A percentile compares a stretch with the other conserved stretches of the same genome.
Conservation (phyloP, 1,140 invertebrate genomes). For the Chlorops oryzae region DNA sequence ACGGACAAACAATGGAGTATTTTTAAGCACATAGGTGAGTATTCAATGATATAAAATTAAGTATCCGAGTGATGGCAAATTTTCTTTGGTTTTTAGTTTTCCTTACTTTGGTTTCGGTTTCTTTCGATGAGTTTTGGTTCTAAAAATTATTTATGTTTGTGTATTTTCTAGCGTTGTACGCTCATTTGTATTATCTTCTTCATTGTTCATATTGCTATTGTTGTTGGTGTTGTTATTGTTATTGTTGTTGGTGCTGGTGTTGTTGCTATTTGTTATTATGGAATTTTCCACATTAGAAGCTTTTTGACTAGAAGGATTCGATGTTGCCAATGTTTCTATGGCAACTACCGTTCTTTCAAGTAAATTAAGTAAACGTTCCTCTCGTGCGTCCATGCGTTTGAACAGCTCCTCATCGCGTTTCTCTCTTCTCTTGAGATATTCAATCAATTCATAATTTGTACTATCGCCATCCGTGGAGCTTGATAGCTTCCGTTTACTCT, state of each 20-base stretch:
- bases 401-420: conserved; percentile 42
- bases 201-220: background rate
- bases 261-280: background rate
- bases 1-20: no score
- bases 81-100: no score
- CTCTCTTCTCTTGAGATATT: conserved; percentile 42
- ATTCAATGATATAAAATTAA: no score
- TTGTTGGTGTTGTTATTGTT: background rate
- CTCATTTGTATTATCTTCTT: background rate
- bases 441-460: conserved; percentile 44
- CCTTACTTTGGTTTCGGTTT: no score
- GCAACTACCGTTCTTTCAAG: conserved; percentile 41
- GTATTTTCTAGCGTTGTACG: no score
- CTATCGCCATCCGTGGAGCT: conserved; percentile 44
- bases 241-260: background rate
- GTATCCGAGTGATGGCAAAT: no score
- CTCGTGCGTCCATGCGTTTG: conserved; percentile 42
- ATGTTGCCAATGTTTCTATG: conserved; percentile 37
- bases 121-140: no score
- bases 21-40: no score
- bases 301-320: conserved; percentile 4
- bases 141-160: no score
- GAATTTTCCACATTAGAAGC: background rate
- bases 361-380: conserved; percentile 37
- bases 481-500: conserved; percentile 40